Evolutionary conservation across 2,113 vertebrate species (phyloP).

Genomic region (Calonectris borealis): DNA sequence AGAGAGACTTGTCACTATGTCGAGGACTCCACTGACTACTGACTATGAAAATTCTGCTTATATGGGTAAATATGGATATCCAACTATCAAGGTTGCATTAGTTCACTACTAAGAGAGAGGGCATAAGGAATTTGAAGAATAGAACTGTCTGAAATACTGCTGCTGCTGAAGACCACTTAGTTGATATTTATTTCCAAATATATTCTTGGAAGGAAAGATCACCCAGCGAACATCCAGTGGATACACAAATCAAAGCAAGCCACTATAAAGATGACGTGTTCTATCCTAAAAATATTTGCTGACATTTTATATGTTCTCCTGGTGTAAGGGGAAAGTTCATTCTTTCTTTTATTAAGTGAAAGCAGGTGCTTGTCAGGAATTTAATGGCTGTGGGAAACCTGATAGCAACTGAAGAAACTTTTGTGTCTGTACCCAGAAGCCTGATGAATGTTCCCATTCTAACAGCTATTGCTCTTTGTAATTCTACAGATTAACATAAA

Average conservation of each 20-base stretch:
- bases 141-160: background rate
- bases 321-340: background rate
- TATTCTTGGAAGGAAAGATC: background rate
- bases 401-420: background rate
- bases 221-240: background rate
- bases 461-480: background rate
- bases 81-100: background rate
- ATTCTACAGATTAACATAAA: background rate
- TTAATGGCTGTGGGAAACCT: background rate
- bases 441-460: background rate
- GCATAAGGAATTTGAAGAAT: background rate
- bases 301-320: background rate
- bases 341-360: background rate
- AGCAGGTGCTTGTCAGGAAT: background rate
- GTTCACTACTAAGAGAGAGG: background rate
- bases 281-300: background rate
- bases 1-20: background rate
- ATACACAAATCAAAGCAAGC: background rate
- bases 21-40: background rate
- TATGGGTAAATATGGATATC: background rate
- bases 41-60: background rate
- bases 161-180: background rate
- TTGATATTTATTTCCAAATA: background rate
- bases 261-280: background rate
- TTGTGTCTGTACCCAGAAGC: background rate